Conservation (phyloP, 2,797 vertebrate genomes). For the Sciurus carolinensis region DNA sequence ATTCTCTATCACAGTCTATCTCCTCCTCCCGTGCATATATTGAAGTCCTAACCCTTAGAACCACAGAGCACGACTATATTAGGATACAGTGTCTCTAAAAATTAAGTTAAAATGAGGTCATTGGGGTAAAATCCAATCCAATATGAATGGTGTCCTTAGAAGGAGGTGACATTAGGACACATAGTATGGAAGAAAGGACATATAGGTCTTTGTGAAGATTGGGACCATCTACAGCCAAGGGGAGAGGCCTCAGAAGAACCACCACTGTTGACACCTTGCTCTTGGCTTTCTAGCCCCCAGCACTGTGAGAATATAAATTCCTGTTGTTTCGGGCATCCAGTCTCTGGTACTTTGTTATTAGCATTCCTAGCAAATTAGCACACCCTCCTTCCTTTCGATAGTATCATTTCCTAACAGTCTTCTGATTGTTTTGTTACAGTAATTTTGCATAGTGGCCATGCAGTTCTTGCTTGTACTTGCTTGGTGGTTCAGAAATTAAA, state of each 20-base stretch:
- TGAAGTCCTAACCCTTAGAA: neutral
- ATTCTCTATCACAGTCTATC: neutral
- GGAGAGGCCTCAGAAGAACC: neutral
- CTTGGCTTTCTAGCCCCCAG: neutral
- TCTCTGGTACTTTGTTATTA: neutral
- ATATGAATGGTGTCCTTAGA: neutral
- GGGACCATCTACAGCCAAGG: neutral
- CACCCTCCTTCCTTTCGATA: neutral
- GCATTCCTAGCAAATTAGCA: neutral
- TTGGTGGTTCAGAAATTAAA: neutral
- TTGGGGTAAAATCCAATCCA: neutral
- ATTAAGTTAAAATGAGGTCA: neutral
- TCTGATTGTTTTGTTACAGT: neutral
- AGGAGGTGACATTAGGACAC: neutral
- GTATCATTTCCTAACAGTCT: neutral
- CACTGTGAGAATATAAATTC: neutral
- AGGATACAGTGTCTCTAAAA: neutral
- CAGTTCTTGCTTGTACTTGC: neutral
- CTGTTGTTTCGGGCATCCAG: neutral
- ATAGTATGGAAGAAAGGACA: neutral
- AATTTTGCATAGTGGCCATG: neutral
- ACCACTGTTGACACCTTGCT: neutral
- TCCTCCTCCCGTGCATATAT: neutral
- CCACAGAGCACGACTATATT: neutral
- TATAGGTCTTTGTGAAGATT: neutral